Evolutionary conservation across 2,888 invertebrate species (phyloP).

Genomic region (Volucella inanis): DNA sequence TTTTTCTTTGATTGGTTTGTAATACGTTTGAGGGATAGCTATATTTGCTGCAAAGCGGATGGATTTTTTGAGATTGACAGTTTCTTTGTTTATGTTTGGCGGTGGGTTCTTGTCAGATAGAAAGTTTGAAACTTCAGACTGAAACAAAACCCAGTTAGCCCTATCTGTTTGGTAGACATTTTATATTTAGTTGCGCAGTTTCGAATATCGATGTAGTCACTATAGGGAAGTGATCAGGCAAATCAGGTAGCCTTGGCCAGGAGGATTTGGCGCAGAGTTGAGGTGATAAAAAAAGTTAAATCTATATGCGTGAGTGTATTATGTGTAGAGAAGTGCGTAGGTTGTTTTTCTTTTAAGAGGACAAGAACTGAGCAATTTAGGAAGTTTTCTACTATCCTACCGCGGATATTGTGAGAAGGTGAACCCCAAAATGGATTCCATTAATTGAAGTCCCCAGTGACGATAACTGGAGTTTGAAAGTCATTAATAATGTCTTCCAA

Average conservation of each 20-base stretch:
- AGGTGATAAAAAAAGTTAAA: conserved; percentile 51
- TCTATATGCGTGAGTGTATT: conserved; percentile 52
- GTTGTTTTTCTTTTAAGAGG: conserved; percentile 44
- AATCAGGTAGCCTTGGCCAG: conserved; percentile 40
- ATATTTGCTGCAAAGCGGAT: conserved; percentile 1
- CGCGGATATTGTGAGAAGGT: conserved; percentile 29
- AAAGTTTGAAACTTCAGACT: too few species aligned
- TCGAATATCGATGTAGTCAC: not conserved
- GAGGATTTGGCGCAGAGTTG: conserved; percentile 5
- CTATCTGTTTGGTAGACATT: not conserved
- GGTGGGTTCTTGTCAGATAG: too few species aligned
- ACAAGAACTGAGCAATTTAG: conserved; percentile 28
- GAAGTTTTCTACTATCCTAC: conserved; percentile 33
- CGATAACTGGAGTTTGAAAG: conserved; percentile 2
- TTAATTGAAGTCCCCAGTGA: conserved; percentile 49
- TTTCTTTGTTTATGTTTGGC: conserved; percentile 12
- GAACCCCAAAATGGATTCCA: conserved; percentile 52
- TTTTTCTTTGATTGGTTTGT: conserved; percentile 3
- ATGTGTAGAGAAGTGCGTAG: conserved; percentile 54
- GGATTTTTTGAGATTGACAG: conserved; percentile 1
- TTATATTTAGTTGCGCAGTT: not conserved
- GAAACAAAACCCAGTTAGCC: too few species aligned
- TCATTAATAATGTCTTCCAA: too few species aligned
- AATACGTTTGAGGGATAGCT: conserved; percentile 9
- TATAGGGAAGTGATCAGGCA: conserved; percentile 35